A percentile compares a stretch with the other conserved stretches of the same genome.
Evolutionary conservation across 2,113 vertebrate genomes (phyloP).

Genomic region (Pelecanus crispus): DNA sequence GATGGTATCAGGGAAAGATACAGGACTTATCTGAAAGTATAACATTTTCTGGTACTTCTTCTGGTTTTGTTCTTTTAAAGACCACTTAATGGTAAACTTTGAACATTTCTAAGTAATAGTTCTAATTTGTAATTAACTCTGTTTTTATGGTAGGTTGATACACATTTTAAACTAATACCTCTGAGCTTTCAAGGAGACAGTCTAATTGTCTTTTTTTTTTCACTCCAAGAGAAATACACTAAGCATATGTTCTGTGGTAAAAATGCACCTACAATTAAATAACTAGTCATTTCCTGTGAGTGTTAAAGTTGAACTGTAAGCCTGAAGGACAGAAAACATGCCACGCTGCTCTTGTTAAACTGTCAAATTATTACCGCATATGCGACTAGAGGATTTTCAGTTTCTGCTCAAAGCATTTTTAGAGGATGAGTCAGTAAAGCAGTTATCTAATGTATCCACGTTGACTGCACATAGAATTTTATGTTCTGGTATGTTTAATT

Average conservation of each 20-base stretch:
- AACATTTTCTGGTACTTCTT: background rate
- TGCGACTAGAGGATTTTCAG: background rate
- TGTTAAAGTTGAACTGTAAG: background rate
- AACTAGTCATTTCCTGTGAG: background rate
- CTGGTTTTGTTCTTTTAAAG: background rate
- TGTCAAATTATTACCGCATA: background rate
- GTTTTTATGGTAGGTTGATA: background rate
- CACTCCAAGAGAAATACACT: background rate
- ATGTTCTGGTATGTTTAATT: background rate
- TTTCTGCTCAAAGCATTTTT: slow-evolving; percentile 16
- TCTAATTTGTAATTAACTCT: background rate
- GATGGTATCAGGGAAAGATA: background rate
- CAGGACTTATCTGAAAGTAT: background rate
- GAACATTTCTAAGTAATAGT: background rate
- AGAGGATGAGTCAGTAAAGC: background rate
- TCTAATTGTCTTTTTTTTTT: background rate
- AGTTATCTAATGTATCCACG: background rate
- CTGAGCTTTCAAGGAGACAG: background rate
- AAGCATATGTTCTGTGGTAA: background rate
- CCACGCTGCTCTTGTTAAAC: background rate
- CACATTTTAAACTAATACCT: background rate
- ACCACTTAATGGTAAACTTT: background rate
- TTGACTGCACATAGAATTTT: background rate
- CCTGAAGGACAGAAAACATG: background rate
- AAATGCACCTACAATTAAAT: background rate